A percentile compares a stretch with the other conserved stretches of the same genome.
Evolutionary conservation across 2,113 vertebrate species (phyloP).

Genomic region (Solea solea): DNA sequence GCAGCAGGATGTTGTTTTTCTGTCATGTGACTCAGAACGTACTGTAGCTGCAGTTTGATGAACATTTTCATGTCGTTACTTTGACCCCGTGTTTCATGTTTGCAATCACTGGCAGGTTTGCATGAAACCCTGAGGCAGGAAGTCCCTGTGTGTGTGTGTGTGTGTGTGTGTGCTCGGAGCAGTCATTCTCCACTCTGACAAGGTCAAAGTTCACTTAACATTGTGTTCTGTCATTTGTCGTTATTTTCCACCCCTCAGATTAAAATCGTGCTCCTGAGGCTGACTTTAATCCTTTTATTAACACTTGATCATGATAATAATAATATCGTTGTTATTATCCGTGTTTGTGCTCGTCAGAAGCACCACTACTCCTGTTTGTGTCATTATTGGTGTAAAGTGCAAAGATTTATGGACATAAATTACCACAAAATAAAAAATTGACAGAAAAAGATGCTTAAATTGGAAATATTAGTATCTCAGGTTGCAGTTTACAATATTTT

Average conservation of each 20-base stretch:
- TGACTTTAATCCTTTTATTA: not conserved
- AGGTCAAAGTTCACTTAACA: slow-evolving; percentile 51
- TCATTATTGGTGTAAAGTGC: too few relatives aligned
- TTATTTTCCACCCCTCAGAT: slow-evolving; percentile 20
- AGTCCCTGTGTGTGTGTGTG: slow-evolving; percentile 1
- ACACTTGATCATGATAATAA: too few relatives aligned
- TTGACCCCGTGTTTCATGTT: slow-evolving; percentile 32
- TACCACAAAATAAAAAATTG: too few relatives aligned
- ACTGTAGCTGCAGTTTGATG: not conserved
- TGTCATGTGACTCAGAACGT: not conserved
- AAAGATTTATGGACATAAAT: too few relatives aligned
- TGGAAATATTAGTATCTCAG: too few relatives aligned
- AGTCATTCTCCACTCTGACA: slow-evolving; percentile 16
- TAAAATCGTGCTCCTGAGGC: not conserved
- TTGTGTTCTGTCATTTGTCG: slow-evolving; percentile 45
- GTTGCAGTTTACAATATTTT: too few relatives aligned
- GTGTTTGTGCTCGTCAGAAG: too few relatives aligned
- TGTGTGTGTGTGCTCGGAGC: slow-evolving; percentile 1
- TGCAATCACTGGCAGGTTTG: slow-evolving; percentile 49
- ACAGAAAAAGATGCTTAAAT: too few relatives aligned
- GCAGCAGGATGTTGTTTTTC: not conserved
- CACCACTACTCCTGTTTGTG: too few relatives aligned
- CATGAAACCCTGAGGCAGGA: slow-evolving; percentile 29
- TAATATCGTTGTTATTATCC: too few relatives aligned
- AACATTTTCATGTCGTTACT: not conserved